Evolutionary conservation across 2,797 vertebrate genomes (phyloP), one percentile per base, ranked within the genome.

Genomic region (Epinephelus awoara): DNA sequence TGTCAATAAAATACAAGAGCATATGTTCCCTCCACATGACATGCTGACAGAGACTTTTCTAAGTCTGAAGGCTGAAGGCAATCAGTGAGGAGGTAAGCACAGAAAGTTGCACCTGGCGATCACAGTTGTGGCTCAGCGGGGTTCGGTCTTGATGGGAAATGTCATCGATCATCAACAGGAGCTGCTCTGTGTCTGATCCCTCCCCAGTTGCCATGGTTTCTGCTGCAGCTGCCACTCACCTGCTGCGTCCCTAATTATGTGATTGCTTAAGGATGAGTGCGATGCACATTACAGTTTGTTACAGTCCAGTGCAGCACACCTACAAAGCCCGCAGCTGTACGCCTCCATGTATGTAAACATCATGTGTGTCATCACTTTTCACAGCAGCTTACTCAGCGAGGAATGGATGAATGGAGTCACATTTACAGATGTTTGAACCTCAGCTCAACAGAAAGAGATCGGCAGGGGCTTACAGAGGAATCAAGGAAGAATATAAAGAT

Each of bases 181-280:
- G 61, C 77, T 38, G 69, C 72, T 86, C 65, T 65, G 52, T 12
- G 54, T 66, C 61, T 55, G 57, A 64, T 23, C 58, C 71, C 57
- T 80, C 52, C 66, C 49, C 55, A 0, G 84, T 93, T 93, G 83
- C 91, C 69, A 90, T 92, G 89, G 92, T 93, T 90, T 89, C 88
- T 23, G 29, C 40, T 8, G 65, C 79, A 83, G 80, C 79, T 91
- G 88, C 83, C 85, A 79, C 83, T 90, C 88, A 94, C 85, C 91
- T 89, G 85, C 90, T 68, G 84, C 57, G 66, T 50, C 85, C 82
- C 83, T 75, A 85, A 92, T 91, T 84, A 89, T 29, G 69, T 67
- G 71, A 70, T 74, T 46, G 51, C 59, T 69, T 47, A 50, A 78
- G 57, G 46, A 79, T 77, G 58, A 76, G 59, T 21, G 61, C 46